Conservation (phyloP, 2,888 invertebrate species). For the Leptinotarsa rubiginosa region DNA sequence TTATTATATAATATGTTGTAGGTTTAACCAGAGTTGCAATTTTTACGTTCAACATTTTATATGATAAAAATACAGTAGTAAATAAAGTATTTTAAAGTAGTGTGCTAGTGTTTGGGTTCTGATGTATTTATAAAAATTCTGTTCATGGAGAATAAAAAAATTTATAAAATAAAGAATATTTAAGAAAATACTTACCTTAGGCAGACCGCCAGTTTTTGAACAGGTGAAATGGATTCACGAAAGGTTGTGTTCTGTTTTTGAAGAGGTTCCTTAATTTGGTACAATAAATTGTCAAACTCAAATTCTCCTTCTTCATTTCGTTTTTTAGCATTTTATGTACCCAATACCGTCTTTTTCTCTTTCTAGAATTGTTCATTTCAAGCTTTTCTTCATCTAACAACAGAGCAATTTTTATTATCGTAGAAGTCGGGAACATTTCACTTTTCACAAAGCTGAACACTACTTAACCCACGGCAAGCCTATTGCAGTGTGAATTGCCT, state of each 20-base stretch:
- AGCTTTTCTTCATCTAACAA: no score
- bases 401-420: slow-evolving; percentile 2
- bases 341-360: slow-evolving; percentile 9
- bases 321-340: background rate
- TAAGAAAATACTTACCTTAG: slow-evolving; percentile 23
- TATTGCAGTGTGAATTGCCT: slow-evolving; percentile 1
- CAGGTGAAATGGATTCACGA: slow-evolving; percentile 26
- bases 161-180: background rate
- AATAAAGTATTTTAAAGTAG: background rate
- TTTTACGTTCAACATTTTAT: background rate
- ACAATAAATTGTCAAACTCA: slow-evolving; percentile 25
- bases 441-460: slow-evolving; percentile 16
- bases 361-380: slow-evolving; percentile 9
- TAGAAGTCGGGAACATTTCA: slow-evolving; percentile 7
- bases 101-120: background rate
- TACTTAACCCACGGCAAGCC: slow-evolving; percentile 12
- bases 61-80: background rate
- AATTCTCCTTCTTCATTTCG: slow-evolving; percentile 2
- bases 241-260: slow-evolving; percentile 24
- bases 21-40: slow-evolving; percentile 22
- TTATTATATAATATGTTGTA: slow-evolving; percentile 26
- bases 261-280: slow-evolving; percentile 21
- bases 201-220: slow-evolving; percentile 25
- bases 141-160: slow-evolving; percentile 10
- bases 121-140: slow-evolving; percentile 7